Base-by-base conservation (phyloP, 2,113 vertebrate species). In the Synchiropus splendidus region DNA sequence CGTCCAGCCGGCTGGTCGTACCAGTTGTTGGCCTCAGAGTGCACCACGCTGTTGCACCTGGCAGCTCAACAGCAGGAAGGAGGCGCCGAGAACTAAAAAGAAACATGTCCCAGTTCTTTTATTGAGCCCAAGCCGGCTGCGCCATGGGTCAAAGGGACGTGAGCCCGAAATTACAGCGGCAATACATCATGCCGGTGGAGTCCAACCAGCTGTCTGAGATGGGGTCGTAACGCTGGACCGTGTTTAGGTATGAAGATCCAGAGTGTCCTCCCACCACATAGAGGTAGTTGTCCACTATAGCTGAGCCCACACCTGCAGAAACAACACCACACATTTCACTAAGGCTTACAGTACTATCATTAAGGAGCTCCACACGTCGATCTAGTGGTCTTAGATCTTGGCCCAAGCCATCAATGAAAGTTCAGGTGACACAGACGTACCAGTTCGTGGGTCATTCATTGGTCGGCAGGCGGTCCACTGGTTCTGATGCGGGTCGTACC, bases 231-330 rank as follows among this genome's bases (percentile, higher is more conserved):
- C 89, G 87, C 81, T 99, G 95, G 36, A 97, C 92, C 11, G 90
- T 90, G 79, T 97, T 97, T 72, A 99, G 83, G 70, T 98, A 99
- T 42, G 95, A 96, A 0, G 94, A 98, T 15, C 95, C 95, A 0
- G 95, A 99, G 67, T 99, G 95, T 12, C 95, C 94, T 1, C 95
- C 95, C 1, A 98, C 95, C 21, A 98, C 95, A 14, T 98, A 99
- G 42, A 99, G 93, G 81, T 85, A 91, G 80, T 94, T 92, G 51
- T 99, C 93, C 40, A 99, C 87, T 6, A 97, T 89, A 2, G 94
- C 92, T 14, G 93, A 93, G 10, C 94, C 94, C 14, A 99, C 94
- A 38, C 95, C 95, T 98, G 39, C 31, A 48, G 54, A 39, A 0
- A 48, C 4, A 30, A 16, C 21, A 5, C 44, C 39, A n/a, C n/a